A percentile compares a stretch with the other conserved stretches of the same genome.
Evolutionary conservation across 2,113 vertebrate species (phyloP).

Genomic region (Ammodytes dubius): DNA sequence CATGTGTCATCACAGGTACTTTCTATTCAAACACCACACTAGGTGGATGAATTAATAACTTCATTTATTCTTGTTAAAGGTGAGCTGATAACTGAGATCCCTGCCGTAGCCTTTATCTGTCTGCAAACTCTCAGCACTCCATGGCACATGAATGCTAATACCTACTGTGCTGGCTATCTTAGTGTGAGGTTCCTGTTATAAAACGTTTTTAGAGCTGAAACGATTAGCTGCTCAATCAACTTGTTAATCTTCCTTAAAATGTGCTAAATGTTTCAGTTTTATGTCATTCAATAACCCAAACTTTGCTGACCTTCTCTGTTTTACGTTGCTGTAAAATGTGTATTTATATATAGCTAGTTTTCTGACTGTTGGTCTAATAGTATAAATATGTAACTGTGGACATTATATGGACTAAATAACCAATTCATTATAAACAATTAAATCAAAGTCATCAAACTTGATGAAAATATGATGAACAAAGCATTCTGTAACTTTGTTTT

Average conservation of each 20-base stretch:
- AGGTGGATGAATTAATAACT: constrained; percentile 1
- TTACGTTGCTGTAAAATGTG: not conserved
- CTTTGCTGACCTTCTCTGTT: not conserved
- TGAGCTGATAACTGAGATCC: not conserved
- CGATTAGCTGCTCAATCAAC: not conserved
- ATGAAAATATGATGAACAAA: no score
- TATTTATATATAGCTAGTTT: not conserved
- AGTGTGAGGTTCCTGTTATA: no score
- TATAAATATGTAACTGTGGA: not conserved
- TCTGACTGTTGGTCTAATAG: not conserved
- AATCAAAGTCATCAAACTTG: no score
- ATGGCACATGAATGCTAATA: not conserved
- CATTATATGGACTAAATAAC: not conserved
- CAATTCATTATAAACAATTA: no score
- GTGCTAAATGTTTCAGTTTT: not conserved
- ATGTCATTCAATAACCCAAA: not conserved
- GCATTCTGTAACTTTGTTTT: no score
- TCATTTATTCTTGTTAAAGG: not conserved
- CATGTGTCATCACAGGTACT: not conserved
- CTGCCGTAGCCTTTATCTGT: not conserved
- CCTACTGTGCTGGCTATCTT: not conserved
- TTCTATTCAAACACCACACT: constrained; percentile 6
- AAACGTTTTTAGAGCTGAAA: no score
- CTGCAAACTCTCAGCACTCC: not conserved
- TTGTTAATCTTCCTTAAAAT: not conserved